Percentiles rank a stretch among this genome's conserved stretches.
phyloP scores from a whole-genome alignment of 2,113 vertebrate genomes.

The Sinocyclocheilus rhinocerous region DNA sequence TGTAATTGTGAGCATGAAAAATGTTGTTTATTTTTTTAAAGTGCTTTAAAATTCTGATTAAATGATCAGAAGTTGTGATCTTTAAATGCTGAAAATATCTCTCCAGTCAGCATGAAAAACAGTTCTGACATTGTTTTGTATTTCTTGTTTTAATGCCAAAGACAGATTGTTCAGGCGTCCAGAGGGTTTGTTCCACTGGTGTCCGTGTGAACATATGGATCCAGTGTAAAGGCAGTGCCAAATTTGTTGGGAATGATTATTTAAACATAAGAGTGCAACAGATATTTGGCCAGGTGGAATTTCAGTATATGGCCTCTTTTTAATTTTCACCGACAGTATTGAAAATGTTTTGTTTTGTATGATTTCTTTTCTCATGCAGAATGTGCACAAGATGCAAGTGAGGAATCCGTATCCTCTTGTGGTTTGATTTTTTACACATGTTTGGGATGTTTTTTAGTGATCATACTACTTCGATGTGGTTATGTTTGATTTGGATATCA shows the following conservation, averaged over 20 bases:
- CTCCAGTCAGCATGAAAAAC: background rate
- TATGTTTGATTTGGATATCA: slow-evolving; percentile 48
- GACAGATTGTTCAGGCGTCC: background rate
- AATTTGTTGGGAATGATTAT: slow-evolving; percentile 44
- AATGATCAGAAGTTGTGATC: background rate
- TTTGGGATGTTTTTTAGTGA: slow-evolving; percentile 50
- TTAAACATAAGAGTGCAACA: slow-evolving; percentile 9
- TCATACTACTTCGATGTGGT: slow-evolving; percentile 24
- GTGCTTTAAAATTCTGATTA: background rate
- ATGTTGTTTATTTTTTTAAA: background rate
- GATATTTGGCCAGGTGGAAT: slow-evolving; percentile 6
- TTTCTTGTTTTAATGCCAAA: background rate
- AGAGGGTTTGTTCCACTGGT: background rate
- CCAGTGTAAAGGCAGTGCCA: slow-evolving; percentile 34
- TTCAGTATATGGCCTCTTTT: slow-evolving; percentile 2
- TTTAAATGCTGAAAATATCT: background rate
- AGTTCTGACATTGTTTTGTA: background rate
- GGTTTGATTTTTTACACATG: slow-evolving; percentile 49
- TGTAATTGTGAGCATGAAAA: background rate
- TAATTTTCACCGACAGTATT: slow-evolving; percentile 19
- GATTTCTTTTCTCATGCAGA: slow-evolving; percentile 13
- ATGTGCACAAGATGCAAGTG: background rate
- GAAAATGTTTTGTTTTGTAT: slow-evolving; percentile 11
- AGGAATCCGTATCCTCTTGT: slow-evolving; percentile 22
- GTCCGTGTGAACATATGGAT: slow-evolving; percentile 16